phyloP scores from a whole-genome alignment of 2,113 vertebrate species.

The Hydrolagus affinis region DNA sequence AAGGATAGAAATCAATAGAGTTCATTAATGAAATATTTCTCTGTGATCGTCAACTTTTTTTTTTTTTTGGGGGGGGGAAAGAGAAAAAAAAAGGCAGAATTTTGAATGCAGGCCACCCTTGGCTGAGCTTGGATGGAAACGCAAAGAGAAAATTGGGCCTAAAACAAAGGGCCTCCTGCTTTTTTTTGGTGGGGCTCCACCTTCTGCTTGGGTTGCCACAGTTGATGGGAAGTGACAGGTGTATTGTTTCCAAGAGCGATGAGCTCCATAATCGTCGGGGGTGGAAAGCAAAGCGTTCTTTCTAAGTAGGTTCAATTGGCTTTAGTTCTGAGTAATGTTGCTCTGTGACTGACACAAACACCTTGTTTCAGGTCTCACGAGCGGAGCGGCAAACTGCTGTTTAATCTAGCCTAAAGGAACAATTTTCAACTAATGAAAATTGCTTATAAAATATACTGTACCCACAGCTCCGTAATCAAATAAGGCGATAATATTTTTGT shows the following conservation, averaged over 20 bases:
- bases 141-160: conserved; percentile 68
- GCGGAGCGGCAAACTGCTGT: conserved; percentile 77
- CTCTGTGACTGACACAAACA: conserved; percentile 74
- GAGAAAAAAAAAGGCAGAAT: conserved; percentile 49
- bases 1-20: conserved; percentile 49
- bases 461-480: conserved; percentile 95
- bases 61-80: too few relatives aligned
- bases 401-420: conserved; percentile 94
- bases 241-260: conserved; percentile 94
- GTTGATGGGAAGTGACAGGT: conserved; percentile 93
- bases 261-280: conserved; percentile 88
- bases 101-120: conserved; percentile 62
- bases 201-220: conserved; percentile 88
- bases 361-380: conserved; percentile 79
- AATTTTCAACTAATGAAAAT: conserved; percentile 94
- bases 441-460: conserved; percentile 98
- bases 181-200: conserved; percentile 65
- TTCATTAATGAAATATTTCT: conserved; percentile 68
- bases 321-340: conserved; percentile 94
- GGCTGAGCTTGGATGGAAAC: conserved; percentile 65
- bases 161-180: conserved; percentile 75
- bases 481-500: conserved; percentile 80
- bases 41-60: conserved; percentile 56
- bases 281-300: conserved; percentile 85
- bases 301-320: conserved; percentile 96